phyloP scores from a whole-genome alignment of 2,888 invertebrate species.

The Celastrina argiolus region DNA sequence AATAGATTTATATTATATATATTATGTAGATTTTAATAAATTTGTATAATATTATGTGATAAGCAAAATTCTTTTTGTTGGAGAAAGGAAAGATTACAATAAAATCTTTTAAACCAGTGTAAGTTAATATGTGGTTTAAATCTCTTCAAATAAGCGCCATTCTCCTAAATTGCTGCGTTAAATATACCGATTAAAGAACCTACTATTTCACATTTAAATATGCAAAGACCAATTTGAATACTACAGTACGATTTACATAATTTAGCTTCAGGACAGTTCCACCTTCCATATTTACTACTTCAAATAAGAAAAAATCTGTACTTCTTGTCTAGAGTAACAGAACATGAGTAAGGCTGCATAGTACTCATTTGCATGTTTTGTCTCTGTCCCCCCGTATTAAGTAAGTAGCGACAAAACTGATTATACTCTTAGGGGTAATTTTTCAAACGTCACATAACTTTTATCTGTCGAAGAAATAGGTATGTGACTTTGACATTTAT shows the following conservation, averaged over 20 bases:
- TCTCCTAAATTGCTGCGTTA: not conserved
- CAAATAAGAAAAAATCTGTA: slow-evolving; percentile 3
- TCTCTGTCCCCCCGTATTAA: too few species aligned
- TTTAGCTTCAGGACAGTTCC: slow-evolving; percentile 4
- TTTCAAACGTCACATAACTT: too few species aligned
- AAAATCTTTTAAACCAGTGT: not conserved
- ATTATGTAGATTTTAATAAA: too few species aligned
- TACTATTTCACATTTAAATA: slow-evolving; percentile 17
- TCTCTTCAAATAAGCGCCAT: not conserved
- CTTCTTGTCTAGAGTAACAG: not conserved
- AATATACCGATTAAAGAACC: slow-evolving; percentile 17
- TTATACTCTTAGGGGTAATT: too few species aligned
- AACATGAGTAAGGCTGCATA: not conserved
- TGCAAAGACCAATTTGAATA: slow-evolving; percentile 18
- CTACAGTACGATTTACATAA: not conserved
- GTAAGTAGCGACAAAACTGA: too few species aligned
- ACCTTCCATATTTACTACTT: not conserved
- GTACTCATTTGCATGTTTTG: too few species aligned
- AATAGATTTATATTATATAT: too few species aligned
- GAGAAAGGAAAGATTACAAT: not conserved
- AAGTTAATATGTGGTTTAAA: not conserved
- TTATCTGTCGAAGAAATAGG: too few species aligned
- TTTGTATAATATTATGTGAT: too few species aligned
- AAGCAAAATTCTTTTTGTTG: too few species aligned
- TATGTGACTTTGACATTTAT: too few species aligned